Evolutionary conservation across 2,113 vertebrate species (phyloP).

Genomic region (Rhinichthys klamathensis): DNA sequence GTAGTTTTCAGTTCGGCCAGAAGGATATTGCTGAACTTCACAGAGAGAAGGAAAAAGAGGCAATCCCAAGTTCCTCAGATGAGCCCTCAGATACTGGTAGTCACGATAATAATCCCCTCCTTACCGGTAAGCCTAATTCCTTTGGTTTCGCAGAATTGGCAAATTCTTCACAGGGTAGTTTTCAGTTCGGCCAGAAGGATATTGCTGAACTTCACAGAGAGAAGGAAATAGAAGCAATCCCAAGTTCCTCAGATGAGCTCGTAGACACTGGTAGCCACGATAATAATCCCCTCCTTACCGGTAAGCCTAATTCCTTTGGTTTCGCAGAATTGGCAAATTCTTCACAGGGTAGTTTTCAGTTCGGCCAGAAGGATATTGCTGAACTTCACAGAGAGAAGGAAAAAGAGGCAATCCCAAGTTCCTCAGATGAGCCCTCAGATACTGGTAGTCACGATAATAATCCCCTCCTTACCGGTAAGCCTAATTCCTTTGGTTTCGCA

Average conservation of each 20-base stretch:
- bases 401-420: conserved; percentile 31
- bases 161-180: conserved; percentile 76
- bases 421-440: conserved; percentile 3
- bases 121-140: conserved; percentile 76
- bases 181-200: no score
- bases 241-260: conserved; percentile 6
- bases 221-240: conserved; percentile 67
- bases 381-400: conserved; percentile 82
- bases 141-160: conserved; percentile 93
- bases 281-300: conserved; percentile 64
- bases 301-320: no score
- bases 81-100: conserved; percentile 26
- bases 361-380: conserved; percentile 52
- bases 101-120: conserved; percentile 72
- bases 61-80: neutral
- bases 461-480: conserved; percentile 48
- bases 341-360: no score
- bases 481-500: conserved; percentile 80
- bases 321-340: no score
- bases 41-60: conserved; percentile 60
- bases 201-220: conserved; percentile 82
- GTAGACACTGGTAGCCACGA: conserved; percentile 49
- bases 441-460: conserved; percentile 64
- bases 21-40: conserved; percentile 91
- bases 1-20: conserved; percentile 14